Evolutionary conservation across 2,113 vertebrate genomes (phyloP), one percentile per base, ranked within the genome.

Genomic region (Ornithorhynchus anatinus): DNA sequence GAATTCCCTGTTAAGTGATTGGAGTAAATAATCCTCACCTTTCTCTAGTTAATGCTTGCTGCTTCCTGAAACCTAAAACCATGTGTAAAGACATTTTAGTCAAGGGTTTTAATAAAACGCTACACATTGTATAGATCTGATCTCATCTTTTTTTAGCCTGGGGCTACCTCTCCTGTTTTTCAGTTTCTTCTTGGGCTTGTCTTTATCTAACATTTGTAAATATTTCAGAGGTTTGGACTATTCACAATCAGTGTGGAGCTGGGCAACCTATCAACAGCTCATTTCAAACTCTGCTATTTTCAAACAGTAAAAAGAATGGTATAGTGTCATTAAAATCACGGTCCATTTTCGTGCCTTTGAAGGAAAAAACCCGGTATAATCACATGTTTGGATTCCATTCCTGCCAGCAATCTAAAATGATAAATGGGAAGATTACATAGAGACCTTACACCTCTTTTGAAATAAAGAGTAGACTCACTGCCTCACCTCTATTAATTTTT

Each of bases 161-260:
- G 61, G 93, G 96, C 95, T 84, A 91, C 92, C 87, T 89, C 91
- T 87, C 88, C 90, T 89, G 90, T 93, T 95, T 95, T 93, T 91
- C 84, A 78, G 86, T 77, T 92, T 86, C 78, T 81, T 95, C 95
- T 89, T 80, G 82, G 40, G 92, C 88, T 92, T 94, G 76, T 83
- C 88, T 89, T 95, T 94, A 93, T 94, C 94, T 94, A 89, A 92
- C 77, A 69, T 89, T 84, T 87, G 93, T 94, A 95, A 97, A 96
- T 96, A 96, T 96, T 97, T 94, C 90, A 95, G 85, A 89, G 91
- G 80, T 86, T 72, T 81, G 27, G 80, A 61, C 16, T 69, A 50
- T 25, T 13, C 40, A 1, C 58, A 75, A 60, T 80, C 77, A 83
- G 25, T 45, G 13, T 79, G 67, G 70, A 91, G 79, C 84, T 86